Evolutionary conservation across 1,140 invertebrate species (phyloP).

Genomic region (Drosophila kurseongensis): DNA sequence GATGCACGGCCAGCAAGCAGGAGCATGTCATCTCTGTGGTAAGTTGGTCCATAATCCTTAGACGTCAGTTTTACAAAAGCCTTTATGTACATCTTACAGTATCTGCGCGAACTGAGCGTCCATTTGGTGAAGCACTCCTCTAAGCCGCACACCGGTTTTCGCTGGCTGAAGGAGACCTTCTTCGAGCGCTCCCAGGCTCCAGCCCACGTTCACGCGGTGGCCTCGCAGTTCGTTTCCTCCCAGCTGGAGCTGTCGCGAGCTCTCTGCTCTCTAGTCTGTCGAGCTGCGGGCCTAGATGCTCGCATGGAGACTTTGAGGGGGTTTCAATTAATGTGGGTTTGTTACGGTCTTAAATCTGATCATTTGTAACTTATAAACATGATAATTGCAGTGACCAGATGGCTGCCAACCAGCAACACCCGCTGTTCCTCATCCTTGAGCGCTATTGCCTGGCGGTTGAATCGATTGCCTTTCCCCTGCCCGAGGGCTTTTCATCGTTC

Average conservation of each 20-base stretch:
- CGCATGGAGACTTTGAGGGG: constrained; percentile 89
- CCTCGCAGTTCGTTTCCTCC: constrained; percentile 91
- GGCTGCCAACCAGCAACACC: constrained; percentile 87
- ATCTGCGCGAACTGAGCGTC: constrained; percentile 92
- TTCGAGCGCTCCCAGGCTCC: constrained; percentile 86
- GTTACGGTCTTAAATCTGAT: too few species aligned
- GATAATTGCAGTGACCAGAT: constrained; percentile 89
- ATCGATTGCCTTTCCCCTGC: constrained; percentile 92
- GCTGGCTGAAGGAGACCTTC: constrained; percentile 84
- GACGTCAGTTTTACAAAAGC: too few species aligned
- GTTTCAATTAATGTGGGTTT: constrained; percentile 90
- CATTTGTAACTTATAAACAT: neutral
- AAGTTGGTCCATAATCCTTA: constrained; percentile 55
- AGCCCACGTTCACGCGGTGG: constrained; percentile 92
- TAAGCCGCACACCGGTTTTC: constrained; percentile 84
- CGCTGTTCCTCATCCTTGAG: constrained; percentile 90
- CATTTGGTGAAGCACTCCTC: constrained; percentile 90
- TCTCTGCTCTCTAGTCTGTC: constrained; percentile 90
- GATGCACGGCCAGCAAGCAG: constrained; percentile 93
- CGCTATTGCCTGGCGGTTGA: constrained; percentile 91
- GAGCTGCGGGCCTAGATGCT: constrained; percentile 88
- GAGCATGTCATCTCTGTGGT: constrained; percentile 94
- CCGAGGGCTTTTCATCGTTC: constrained; percentile 94
- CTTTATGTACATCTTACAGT: constrained; percentile 84
- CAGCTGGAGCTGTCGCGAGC: constrained; percentile 91